A percentile compares a stretch with the other conserved stretches of the same genome.
Conservation (phyloP, 2,797 vertebrate genomes). For the Tadarida brasiliensis region DNA sequence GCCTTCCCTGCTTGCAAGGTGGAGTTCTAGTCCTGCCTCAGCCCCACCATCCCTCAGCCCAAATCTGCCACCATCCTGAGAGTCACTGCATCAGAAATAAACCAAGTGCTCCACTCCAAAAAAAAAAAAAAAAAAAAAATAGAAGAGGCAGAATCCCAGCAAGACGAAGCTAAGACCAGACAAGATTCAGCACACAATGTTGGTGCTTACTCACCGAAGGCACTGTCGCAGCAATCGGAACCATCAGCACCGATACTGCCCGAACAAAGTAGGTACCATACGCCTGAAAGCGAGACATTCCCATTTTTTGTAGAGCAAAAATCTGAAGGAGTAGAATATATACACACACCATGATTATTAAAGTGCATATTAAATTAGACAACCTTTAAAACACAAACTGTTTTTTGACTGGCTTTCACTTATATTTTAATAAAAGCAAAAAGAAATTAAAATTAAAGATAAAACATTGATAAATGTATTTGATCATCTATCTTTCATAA, state of each 20-base stretch:
- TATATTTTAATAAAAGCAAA: slow-evolving; percentile 40
- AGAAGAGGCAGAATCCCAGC: not conserved
- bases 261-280: slow-evolving; percentile 89
- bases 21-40: slow-evolving; percentile 91
- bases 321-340: slow-evolving; percentile 87
- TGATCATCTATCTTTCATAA: not conserved
- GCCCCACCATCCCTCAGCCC: not conserved
- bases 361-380: not conserved
- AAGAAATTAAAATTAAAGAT: not conserved
- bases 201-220: slow-evolving; percentile 92
- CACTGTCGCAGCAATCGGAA: slow-evolving; percentile 93
- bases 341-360: not conserved
- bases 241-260: slow-evolving; percentile 91
- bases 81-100: slow-evolving; percentile 18
- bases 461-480: not conserved
- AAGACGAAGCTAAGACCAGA: rapidly evolving
- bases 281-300: slow-evolving; percentile 89
- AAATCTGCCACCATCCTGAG: not conserved
- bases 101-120: not conserved
- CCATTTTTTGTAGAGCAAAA: slow-evolving; percentile 89
- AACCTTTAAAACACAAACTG: slow-evolving; percentile 27
- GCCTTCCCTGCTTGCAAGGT: slow-evolving; percentile 98
- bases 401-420: not conserved
- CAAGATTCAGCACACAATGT: rapidly evolving
- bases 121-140: no score